Evolutionary conservation across 2,888 invertebrate species (phyloP).

Genomic region (Idaea biselata): DNA sequence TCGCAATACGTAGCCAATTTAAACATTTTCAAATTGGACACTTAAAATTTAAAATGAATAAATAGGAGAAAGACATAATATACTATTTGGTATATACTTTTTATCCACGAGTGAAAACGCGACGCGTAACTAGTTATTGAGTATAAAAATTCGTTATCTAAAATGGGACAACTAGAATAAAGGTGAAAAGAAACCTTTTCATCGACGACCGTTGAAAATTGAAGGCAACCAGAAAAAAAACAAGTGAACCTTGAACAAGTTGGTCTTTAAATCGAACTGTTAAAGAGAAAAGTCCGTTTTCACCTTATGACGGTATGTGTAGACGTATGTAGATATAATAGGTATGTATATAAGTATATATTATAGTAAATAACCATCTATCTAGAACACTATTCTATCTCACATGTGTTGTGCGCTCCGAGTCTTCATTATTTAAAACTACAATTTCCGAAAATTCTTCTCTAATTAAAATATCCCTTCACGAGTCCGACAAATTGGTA

Average conservation of each 20-base stretch:
- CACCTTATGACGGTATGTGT: neutral
- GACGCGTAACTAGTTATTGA: too few species aligned
- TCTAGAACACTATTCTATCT: constrained; percentile 61
- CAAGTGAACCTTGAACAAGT: neutral
- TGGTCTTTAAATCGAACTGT: neutral
- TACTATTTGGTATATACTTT: too few species aligned
- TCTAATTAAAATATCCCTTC: too few species aligned
- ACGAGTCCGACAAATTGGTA: too few species aligned
- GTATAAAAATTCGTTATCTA: too few species aligned
- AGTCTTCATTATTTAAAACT: constrained; percentile 51
- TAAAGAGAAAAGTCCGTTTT: neutral
- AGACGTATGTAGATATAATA: neutral
- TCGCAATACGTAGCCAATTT: too few species aligned
- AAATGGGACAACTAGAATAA: too few species aligned
- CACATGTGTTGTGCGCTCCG: constrained; percentile 77
- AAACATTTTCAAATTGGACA: too few species aligned
- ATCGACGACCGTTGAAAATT: neutral
- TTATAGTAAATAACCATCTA: constrained; percentile 53
- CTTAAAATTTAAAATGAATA: too few species aligned
- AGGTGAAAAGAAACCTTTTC: too few species aligned
- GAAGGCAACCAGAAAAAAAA: neutral
- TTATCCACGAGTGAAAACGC: too few species aligned
- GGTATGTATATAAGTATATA: constrained; percentile 3
- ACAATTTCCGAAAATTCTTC: constrained; percentile 24
- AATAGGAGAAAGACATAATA: too few species aligned